A percentile compares a stretch with the other conserved stretches of the same genome.
Evolutionary conservation across 1,140 invertebrate genomes (phyloP).

Genomic region (Zaprionus taronus): DNA sequence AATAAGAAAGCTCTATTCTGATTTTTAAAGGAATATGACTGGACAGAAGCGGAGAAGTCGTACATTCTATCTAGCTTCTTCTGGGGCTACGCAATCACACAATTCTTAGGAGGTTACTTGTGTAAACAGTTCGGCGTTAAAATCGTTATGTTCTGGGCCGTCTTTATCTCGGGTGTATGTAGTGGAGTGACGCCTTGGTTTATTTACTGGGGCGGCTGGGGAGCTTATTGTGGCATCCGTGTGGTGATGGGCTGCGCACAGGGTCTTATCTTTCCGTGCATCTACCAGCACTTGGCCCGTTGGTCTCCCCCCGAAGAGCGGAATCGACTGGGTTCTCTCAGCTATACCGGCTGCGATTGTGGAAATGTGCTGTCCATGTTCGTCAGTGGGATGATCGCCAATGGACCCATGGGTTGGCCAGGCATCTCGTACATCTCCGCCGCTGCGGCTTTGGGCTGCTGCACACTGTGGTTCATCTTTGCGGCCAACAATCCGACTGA

Average conservation of each 20-base stretch:
- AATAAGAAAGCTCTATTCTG: background rate
- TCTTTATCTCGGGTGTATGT: conserved; percentile 83
- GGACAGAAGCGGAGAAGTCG: conserved; percentile 85
- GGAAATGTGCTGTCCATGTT: conserved; percentile 91
- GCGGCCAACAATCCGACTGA: conserved; percentile 88
- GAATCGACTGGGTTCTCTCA: conserved; percentile 86
- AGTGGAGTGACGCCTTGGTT: conserved; percentile 84
- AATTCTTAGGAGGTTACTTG: conserved; percentile 89
- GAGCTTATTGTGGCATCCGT: conserved; percentile 86
- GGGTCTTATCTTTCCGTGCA: conserved; percentile 91
- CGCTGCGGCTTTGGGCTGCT: conserved; percentile 86
- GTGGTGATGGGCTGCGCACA: conserved; percentile 91
- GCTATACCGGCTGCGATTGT: conserved; percentile 89
- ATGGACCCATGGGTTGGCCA: conserved; percentile 89
- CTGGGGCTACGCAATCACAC: conserved; percentile 86
- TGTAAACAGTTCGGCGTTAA: conserved; percentile 88
- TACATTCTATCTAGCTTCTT: conserved; percentile 88
- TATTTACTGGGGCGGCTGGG: conserved; percentile 85
- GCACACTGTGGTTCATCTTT: conserved; percentile 87
- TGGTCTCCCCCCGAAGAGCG: conserved; percentile 86
- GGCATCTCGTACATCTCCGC: conserved; percentile 92
- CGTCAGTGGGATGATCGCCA: conserved; percentile 88
- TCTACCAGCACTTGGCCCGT: conserved; percentile 87
- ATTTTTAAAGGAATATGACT: conserved; percentile 81
- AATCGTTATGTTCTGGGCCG: conserved; percentile 86